Percentiles rank a stretch among this genome's conserved stretches.
Evolutionary conservation across 2,797 vertebrate genomes (phyloP).

Genomic region (Galago senegalensis): DNA sequence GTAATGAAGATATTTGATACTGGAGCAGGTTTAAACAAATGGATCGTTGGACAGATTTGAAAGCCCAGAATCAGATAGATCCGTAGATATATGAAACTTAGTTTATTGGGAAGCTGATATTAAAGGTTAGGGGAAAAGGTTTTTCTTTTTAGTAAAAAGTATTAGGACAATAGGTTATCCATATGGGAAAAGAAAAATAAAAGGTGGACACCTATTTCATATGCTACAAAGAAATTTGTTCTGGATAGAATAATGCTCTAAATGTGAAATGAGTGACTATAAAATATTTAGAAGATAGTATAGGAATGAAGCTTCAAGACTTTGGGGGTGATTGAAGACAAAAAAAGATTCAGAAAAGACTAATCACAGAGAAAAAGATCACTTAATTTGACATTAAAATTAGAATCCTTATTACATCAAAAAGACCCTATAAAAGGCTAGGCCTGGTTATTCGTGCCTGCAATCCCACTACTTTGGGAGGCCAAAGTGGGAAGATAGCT

Average conservation of each 20-base stretch:
- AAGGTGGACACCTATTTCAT: neutral
- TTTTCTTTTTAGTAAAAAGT: neutral
- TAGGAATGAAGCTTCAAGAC: neutral
- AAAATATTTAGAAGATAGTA: neutral
- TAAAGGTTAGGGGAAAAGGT: neutral
- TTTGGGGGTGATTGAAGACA: neutral
- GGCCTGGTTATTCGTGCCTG: too few relatives aligned
- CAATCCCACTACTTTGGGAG: too few relatives aligned
- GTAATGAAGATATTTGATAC: neutral
- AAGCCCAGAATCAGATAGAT: constrained; percentile 4
- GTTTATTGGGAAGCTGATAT: neutral
- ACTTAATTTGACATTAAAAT: constrained; percentile 38
- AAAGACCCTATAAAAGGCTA: neutral
- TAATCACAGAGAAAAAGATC: neutral
- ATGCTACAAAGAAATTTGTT: neutral
- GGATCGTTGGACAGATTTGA: neutral
- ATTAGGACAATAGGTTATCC: neutral
- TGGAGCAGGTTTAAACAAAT: neutral
- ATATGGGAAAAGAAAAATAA: neutral
- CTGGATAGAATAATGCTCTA: neutral
- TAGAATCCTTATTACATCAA: neutral
- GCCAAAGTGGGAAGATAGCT: too few relatives aligned
- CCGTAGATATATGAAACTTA: neutral
- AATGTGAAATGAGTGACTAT: neutral
- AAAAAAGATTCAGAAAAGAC: neutral